Conservation (phyloP, 2,888 invertebrate genomes). For the Sycophila texana region DNA sequence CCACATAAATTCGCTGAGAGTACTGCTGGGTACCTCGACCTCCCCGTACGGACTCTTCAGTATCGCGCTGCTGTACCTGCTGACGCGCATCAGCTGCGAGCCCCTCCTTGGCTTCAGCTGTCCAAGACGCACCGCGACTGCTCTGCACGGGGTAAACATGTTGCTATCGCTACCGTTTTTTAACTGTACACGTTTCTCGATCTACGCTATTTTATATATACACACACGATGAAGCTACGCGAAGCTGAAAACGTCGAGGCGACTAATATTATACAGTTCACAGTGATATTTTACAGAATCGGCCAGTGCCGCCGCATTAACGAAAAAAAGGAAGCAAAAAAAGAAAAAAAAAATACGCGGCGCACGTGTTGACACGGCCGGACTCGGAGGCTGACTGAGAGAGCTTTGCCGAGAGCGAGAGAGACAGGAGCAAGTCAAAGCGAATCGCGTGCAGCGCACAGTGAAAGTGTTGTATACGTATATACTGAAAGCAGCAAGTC, state of each 20-base stretch:
- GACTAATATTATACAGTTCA: no score
- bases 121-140: slow-evolving; percentile 19
- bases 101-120: slow-evolving; percentile 31
- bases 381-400: slow-evolving; percentile 53
- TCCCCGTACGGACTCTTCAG: slow-evolving; percentile 78
- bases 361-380: slow-evolving; percentile 28
- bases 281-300: no score
- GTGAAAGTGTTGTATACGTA: slow-evolving; percentile 34
- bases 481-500: not conserved
- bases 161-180: not conserved
- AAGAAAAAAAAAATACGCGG: no score
- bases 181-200: not conserved
- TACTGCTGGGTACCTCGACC: slow-evolving; percentile 78
- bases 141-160: slow-evolving; percentile 42
- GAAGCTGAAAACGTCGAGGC: no score
- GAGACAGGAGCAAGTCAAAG: not conserved
- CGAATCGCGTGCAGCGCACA: slow-evolving; percentile 19
- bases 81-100: slow-evolving; percentile 9
- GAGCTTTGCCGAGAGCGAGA: not conserved
- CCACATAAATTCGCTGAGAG: slow-evolving; percentile 80
- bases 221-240: no score
- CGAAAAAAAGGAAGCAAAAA: no score
- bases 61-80: slow-evolving; percentile 62
- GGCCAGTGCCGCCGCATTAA: no score
- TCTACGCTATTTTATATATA: not conserved